These are phyloP conservation scores for Todiramphus saurophagus DNA, from an alignment of 2,113 vertebrate genomes.

Conservation along the genomic window DNA sequence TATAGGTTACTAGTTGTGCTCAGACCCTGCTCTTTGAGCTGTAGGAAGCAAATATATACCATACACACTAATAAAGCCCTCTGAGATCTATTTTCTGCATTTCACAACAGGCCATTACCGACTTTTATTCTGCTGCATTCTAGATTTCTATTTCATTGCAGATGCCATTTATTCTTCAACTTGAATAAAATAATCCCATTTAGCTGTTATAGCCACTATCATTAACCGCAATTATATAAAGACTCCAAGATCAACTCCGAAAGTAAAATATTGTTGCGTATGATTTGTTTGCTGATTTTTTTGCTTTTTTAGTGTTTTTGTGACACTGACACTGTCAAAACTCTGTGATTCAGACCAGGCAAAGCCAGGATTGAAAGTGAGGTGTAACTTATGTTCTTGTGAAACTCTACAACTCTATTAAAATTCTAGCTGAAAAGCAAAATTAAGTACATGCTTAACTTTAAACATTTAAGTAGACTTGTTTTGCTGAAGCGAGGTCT, in stretches of 20 bases:
- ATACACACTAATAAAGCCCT: background rate
- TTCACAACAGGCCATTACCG: background rate
- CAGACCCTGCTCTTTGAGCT: background rate
- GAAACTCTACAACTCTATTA: background rate
- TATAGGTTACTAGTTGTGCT: background rate
- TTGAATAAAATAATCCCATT: background rate
- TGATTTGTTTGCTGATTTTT: background rate
- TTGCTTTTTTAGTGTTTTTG: background rate
- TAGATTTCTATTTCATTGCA: background rate
- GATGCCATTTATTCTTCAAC: background rate
- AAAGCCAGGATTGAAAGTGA: background rate
- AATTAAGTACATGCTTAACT: background rate
- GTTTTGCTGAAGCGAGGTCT: background rate
- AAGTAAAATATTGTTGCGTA: background rate
- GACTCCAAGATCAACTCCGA: background rate
- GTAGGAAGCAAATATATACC: background rate
- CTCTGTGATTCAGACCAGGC: background rate
- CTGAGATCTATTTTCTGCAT: background rate
- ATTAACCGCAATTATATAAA: background rate
- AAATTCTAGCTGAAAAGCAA: background rate
- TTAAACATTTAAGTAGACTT: background rate
- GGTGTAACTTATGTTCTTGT: background rate
- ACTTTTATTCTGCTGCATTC: background rate
- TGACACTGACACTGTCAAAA: background rate
- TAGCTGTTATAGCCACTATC: background rate